Conservation (phyloP, 2,797 vertebrate species). For the Graptemys geographica region DNA sequence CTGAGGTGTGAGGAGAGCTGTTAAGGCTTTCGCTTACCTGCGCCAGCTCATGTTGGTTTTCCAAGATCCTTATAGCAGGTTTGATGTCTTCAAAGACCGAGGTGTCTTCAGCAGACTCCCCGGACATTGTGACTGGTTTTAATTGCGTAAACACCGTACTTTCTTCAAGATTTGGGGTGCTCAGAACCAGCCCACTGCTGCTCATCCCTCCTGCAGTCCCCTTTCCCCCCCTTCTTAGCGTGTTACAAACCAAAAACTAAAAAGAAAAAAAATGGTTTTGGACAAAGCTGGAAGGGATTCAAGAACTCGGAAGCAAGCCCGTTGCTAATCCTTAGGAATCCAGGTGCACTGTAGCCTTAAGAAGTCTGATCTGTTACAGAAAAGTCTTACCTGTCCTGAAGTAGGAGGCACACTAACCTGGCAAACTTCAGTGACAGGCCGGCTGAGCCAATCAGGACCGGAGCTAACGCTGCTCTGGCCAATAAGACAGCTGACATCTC, state of each 20-base stretch:
- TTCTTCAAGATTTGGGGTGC: conserved; percentile 83
- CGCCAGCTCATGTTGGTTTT: conserved; percentile 68
- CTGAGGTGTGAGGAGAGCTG: background rate
- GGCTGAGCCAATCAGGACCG: conserved; percentile 70
- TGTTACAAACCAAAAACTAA: background rate
- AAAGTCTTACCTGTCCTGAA: conserved; percentile 86
- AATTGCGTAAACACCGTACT: conserved; percentile 87
- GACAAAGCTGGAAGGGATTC: background rate
- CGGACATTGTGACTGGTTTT: conserved; percentile 89
- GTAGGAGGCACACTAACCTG: conserved; percentile 75
- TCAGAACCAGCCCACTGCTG: conserved; percentile 84
- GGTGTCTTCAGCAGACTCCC: conserved; percentile 84
- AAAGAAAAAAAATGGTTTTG: background rate
- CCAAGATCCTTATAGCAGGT: conserved; percentile 78
- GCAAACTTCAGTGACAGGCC: conserved; percentile 30
- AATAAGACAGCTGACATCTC: conserved; percentile 2
- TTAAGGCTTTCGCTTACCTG: conserved; percentile 67
- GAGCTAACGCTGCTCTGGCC: background rate
- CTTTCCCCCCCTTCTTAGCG: background rate
- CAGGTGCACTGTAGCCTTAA: conserved; percentile 72
- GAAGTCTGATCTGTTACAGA: conserved; percentile 78
- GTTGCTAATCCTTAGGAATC: conserved; percentile 46
- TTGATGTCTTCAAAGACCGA: conserved; percentile 94
- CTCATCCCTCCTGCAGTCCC: conserved; percentile 80
- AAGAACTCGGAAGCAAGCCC: conserved; percentile 2